Evolutionary conservation across 2,113 vertebrate genomes (phyloP).

Genomic region (Anarhynchus alexandrinus): DNA sequence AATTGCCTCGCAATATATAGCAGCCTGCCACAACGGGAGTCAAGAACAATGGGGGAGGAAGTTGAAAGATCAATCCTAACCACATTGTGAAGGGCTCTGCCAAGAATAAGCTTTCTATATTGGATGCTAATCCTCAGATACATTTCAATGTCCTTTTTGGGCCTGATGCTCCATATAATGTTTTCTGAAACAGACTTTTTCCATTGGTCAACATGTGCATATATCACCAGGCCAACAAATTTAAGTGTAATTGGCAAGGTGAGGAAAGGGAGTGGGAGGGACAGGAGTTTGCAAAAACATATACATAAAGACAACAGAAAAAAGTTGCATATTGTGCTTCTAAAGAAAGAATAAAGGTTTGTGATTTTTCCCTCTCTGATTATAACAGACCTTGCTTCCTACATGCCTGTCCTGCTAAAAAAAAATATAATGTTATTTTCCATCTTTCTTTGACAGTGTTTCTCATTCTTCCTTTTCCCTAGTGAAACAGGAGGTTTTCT

Average conservation of each 20-base stretch:
- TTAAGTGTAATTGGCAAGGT: background rate
- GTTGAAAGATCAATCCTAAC: slow-evolving; percentile 9
- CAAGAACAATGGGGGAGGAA: background rate
- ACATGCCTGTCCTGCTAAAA: background rate
- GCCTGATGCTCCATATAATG: background rate
- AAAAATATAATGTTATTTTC: background rate
- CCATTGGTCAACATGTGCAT: background rate
- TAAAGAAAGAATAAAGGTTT: background rate
- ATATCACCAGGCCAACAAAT: background rate
- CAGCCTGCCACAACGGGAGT: background rate
- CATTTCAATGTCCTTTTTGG: background rate
- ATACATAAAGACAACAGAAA: background rate
- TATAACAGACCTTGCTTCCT: background rate
- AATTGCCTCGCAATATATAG: background rate
- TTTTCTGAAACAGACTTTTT: background rate
- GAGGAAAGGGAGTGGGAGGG: background rate
- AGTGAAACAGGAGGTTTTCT: slow-evolving; percentile 7
- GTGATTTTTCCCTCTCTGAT: background rate
- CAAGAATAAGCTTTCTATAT: background rate
- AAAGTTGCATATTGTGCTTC: background rate
- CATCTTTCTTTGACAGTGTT: background rate
- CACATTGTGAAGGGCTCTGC: background rate
- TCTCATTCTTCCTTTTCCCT: background rate
- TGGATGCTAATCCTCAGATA: background rate
- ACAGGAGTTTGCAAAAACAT: background rate